Percentiles rank a stretch among this genome's conserved stretches.
These are phyloP conservation scores for Palloptera scutellata DNA, from an alignment of 2,888 invertebrate species.

Conservation along the genomic window DNA sequence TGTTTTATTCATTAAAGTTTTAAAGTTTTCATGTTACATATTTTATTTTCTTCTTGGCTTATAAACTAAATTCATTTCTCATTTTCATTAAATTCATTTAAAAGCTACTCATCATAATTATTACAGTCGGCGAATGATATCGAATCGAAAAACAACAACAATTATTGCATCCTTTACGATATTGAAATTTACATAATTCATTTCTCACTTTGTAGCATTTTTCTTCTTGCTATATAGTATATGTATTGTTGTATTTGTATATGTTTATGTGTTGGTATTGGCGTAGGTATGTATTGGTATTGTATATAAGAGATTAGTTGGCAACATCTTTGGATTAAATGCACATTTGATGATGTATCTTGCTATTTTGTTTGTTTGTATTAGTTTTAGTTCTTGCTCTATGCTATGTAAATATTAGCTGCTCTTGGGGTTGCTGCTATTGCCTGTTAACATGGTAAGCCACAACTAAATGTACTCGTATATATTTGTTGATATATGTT, in stretches of 20 bases:
- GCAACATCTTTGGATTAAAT: conserved; percentile 5
- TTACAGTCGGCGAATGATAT: conserved; percentile 2
- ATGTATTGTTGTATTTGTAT: background rate
- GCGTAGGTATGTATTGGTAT: background rate
- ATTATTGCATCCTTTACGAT: background rate
- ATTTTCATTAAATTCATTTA: conserved; percentile 9
- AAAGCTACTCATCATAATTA: conserved; percentile 12
- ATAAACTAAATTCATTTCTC: conserved; percentile 12
- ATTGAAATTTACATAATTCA: background rate
- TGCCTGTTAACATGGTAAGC: no score
- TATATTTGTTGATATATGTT: no score
- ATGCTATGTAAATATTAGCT: no score
- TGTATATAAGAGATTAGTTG: background rate
- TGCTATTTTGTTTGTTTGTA: no score
- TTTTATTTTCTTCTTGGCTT: background rate
- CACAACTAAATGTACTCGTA: no score
- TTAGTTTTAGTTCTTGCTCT: no score
- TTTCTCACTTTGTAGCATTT: background rate
- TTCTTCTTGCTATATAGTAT: background rate
- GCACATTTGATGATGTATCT: background rate
- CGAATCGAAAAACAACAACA: background rate
- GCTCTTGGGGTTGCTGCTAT: no score
- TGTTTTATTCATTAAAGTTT: background rate
- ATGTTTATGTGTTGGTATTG: no score
- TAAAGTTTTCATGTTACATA: background rate